Conservation (phyloP, 2,797 vertebrate species). For the Rhinogobio ventralis region DNA sequence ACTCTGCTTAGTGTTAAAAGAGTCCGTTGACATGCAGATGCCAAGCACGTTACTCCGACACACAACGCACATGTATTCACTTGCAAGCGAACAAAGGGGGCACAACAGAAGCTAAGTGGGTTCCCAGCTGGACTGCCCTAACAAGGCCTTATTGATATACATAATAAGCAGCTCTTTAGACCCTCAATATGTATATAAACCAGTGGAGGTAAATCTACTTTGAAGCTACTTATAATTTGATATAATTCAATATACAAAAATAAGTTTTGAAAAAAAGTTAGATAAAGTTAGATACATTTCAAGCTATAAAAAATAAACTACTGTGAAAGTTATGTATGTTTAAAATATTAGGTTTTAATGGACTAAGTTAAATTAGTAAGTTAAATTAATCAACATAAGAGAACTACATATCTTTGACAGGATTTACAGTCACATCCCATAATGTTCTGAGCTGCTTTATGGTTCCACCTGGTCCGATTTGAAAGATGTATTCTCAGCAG, state of each 20-base stretch:
- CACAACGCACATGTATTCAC: slow-evolving; percentile 1
- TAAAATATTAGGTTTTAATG: neutral
- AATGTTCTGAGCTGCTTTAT: neutral
- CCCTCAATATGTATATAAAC: neutral
- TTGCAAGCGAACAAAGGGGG: neutral
- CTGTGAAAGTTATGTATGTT: neutral
- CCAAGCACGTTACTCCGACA: slow-evolving; percentile 2
- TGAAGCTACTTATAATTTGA: neutral
- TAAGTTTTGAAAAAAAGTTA: neutral
- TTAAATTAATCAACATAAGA: neutral
- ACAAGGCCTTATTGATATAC: slow-evolving; percentile 9
- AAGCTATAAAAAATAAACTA: neutral
- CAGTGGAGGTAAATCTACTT: neutral
- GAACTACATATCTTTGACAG: slow-evolving; percentile 2
- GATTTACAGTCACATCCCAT: neutral
- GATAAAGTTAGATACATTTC: neutral
- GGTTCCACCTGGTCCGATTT: neutral
- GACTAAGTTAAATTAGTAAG: neutral
- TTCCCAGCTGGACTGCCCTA: slow-evolving; percentile 20
- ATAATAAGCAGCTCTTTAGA: slow-evolving; percentile 5
- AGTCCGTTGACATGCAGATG: slow-evolving; percentile 26
- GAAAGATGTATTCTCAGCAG: slow-evolving; percentile 23
- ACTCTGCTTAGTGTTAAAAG: slow-evolving; percentile 14
- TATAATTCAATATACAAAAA: neutral
- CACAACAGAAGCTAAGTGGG: neutral